Conservation (phyloP, 2,797 vertebrate species). For the Urosaurus nigricauda region DNA sequence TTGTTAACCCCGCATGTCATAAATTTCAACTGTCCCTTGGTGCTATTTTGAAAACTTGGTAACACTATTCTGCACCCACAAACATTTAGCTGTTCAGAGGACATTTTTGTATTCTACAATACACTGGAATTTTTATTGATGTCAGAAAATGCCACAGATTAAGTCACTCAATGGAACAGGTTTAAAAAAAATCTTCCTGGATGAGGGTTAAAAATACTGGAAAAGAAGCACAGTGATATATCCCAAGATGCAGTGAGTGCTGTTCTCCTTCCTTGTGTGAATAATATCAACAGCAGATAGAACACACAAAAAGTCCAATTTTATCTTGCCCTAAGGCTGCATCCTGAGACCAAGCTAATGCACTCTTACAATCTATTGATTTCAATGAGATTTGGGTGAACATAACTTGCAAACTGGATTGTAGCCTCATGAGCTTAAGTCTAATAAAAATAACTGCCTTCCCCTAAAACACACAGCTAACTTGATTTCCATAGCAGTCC, state of each 20-base stretch:
- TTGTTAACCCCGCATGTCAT: too few relatives aligned
- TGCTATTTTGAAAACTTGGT: too few relatives aligned
- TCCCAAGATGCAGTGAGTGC: neutral
- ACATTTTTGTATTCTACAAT: too few relatives aligned
- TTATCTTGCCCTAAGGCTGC: neutral
- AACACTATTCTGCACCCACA: neutral
- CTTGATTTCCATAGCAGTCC: slow-evolving; percentile 49
- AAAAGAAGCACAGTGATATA: neutral
- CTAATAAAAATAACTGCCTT: slow-evolving; percentile 30
- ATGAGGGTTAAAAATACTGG: neutral
- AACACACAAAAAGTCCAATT: neutral
- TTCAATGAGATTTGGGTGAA: neutral
- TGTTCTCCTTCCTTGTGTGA: neutral
- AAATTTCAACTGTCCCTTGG: too few relatives aligned
- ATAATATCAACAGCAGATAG: neutral
- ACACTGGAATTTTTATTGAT: too few relatives aligned
- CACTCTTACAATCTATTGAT: slow-evolving; percentile 14
- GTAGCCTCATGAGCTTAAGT: neutral
- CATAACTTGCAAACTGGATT: neutral
- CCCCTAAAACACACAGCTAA: slow-evolving; percentile 41
- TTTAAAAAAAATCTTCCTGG: too few relatives aligned
- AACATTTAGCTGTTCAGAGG: too few relatives aligned
- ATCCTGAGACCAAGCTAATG: slow-evolving; percentile 9
- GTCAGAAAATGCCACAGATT: too few relatives aligned
- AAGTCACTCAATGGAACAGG: too few relatives aligned